A percentile compares a stretch with the other conserved stretches of the same genome.
Evolutionary conservation across 2,113 vertebrate species (phyloP).

Genomic region (Halichoeres trimaculatus): DNA sequence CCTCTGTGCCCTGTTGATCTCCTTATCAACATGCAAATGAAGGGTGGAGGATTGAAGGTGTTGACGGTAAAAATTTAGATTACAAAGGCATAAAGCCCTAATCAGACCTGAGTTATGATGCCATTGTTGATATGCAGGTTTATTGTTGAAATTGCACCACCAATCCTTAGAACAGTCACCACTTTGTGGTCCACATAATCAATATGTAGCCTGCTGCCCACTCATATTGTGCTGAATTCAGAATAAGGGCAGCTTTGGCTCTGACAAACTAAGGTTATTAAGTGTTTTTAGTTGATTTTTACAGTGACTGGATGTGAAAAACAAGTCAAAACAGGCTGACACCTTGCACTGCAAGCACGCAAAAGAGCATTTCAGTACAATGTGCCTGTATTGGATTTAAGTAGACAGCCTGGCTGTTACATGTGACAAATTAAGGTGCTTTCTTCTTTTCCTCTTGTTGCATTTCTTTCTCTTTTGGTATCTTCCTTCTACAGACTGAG

Average conservation of each 20-base stretch:
- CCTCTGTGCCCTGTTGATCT: slow-evolving; percentile 73
- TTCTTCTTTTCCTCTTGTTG: background rate
- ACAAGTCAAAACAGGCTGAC: slow-evolving; percentile 19
- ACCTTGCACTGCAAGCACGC: slow-evolving; percentile 35
- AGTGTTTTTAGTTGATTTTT: slow-evolving; percentile 52
- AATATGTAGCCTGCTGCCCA: slow-evolving; percentile 63
- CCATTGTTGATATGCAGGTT: slow-evolving; percentile 31
- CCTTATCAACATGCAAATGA: slow-evolving; percentile 81
- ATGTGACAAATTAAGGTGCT: slow-evolving; percentile 21
- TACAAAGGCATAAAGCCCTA: slow-evolving; percentile 71
- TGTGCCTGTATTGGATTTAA: slow-evolving; percentile 21
- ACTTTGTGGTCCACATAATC: slow-evolving; percentile 65
- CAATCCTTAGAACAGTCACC: slow-evolving; percentile 61
- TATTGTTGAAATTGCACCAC: slow-evolving; percentile 45
- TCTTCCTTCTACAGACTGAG: background rate
- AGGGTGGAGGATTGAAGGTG: slow-evolving; percentile 56
- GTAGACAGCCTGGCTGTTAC: background rate
- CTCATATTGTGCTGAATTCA: slow-evolving; percentile 61
- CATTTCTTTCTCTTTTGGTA: background rate
- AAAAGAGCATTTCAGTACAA: slow-evolving; percentile 40
- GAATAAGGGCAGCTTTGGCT: slow-evolving; percentile 54
- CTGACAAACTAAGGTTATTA: slow-evolving; percentile 72
- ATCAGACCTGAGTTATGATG: slow-evolving; percentile 67
- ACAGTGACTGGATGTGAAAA: slow-evolving; percentile 25
- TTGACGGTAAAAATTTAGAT: slow-evolving; percentile 80